Evolutionary conservation across 1,140 invertebrate species (phyloP).

Genomic region (Maniola jurtina): DNA sequence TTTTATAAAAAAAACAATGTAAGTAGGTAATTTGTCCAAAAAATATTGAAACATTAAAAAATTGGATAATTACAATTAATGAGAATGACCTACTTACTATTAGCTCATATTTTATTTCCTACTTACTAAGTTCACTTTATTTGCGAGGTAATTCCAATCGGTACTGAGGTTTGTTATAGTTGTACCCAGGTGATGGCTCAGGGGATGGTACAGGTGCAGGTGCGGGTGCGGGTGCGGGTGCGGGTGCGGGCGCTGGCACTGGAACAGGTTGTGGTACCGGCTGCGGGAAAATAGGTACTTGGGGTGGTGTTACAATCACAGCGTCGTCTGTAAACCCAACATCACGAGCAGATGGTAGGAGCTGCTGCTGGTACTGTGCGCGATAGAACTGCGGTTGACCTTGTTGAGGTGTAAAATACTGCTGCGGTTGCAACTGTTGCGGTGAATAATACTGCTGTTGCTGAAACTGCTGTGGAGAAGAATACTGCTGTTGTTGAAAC

Average conservation of each 20-base stretch:
- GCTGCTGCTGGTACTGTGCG: slow-evolving; percentile 35
- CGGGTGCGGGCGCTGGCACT: not conserved
- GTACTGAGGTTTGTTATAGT: slow-evolving; percentile 61
- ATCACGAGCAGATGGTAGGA: slow-evolving; percentile 50
- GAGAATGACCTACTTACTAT: not conserved
- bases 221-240: not conserved
- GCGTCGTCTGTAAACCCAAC: slow-evolving; percentile 68
- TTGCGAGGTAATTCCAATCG: slow-evolving; percentile 63
- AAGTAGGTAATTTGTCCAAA: not conserved
- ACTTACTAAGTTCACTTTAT: slow-evolving; percentile 7
- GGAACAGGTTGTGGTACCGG: slow-evolving; percentile 30
- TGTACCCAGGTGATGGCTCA: slow-evolving; percentile 51
- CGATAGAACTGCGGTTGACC: slow-evolving; percentile 41
- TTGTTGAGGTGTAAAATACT: slow-evolving; percentile 21
- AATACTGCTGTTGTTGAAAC: slow-evolving; percentile 29
- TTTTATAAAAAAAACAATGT: not conserved
- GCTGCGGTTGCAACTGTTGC: slow-evolving; percentile 31
- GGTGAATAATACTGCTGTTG: slow-evolving; percentile 31
- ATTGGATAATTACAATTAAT: too few species aligned
- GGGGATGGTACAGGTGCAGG: slow-evolving; percentile 13
- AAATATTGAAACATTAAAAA: not conserved
- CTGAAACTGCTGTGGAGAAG: slow-evolving; percentile 33
- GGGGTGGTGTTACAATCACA: slow-evolving; percentile 65
- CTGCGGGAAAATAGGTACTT: slow-evolving; percentile 46
- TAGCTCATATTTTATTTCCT: not conserved